Base-by-base conservation (phyloP, 2,797 vertebrate species). In the Rachycentron canadum region DNA sequence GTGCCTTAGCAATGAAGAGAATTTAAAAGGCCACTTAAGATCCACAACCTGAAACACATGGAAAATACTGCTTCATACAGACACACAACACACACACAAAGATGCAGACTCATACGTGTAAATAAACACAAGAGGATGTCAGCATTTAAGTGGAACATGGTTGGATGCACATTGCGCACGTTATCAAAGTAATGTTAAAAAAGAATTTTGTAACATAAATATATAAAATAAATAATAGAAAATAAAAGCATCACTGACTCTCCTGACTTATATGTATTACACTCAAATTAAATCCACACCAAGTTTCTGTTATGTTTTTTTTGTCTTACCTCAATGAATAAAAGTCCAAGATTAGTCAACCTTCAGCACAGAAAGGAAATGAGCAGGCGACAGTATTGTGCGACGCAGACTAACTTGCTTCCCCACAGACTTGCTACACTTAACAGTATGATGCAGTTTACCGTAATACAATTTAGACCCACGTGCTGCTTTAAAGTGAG, bases 381-480 rank as follows among this genome's bases (percentile, higher is more conserved):
- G 4, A 75, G 65, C 52, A 59, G 61, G 53, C 63, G 57, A 19
- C 50, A 66, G 52, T 16, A 19, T n/a, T 28, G 21, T 53, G 64
- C 5, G 3, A 19, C 52, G 67, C 60, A 79, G 56, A 83, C 79
- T 45, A 79, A 87, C 53, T 32, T 69, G 67, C 82, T 78, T 63
- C 86, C 86, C 69, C 14, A 40, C 63, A 73, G 76, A 65, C 81
- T 78, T 45, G 78, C 85, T 83, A 78, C 90, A 84, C 82, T 86
- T 82, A 69, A 73, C 65, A 53, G 66, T 25, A 38, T 65, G 83
- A 86, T 88, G 74, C 88, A 88, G 80, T 84, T 89, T 82, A 82
- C 78, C 68, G 55, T 88, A 91, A 92, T 61, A 76, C 55, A 87
- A 89, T 92, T 92, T 81, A 86, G 71, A 88, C 81, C 89, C 87